Conservation (phyloP, 2,888 invertebrate species). For the Aricia artaxerxes region DNA sequence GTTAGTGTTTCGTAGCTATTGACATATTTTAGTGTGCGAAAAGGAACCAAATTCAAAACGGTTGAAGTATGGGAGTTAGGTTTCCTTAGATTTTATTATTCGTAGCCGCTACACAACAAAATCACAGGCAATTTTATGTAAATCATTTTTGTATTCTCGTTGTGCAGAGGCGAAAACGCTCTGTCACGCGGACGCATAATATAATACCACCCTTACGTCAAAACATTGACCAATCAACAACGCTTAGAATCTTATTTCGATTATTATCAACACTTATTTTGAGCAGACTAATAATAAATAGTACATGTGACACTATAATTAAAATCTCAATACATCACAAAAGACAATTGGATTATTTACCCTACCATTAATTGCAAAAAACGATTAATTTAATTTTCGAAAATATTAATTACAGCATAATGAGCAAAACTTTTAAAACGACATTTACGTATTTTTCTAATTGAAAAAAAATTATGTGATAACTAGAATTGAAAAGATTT, state of each 20-base stretch:
- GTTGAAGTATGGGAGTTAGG: too few relatives aligned
- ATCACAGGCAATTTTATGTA: too few relatives aligned
- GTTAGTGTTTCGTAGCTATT: too few relatives aligned
- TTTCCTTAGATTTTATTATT: too few relatives aligned
- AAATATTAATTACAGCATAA: background rate
- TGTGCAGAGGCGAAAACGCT: too few relatives aligned
- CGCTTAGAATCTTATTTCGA: background rate
- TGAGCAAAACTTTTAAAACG: background rate
- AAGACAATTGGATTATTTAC: background rate
- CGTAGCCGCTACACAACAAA: too few relatives aligned
- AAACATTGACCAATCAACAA: background rate
- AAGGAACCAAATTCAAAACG: too few relatives aligned
- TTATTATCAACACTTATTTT: background rate
- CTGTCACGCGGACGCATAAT: too few relatives aligned
- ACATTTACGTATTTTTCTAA: background rate
- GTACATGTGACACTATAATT: background rate
- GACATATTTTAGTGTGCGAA: too few relatives aligned
- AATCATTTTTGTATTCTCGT: too few relatives aligned
- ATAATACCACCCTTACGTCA: background rate
- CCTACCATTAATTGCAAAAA: background rate
- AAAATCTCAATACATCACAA: too few relatives aligned
- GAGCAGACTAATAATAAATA: background rate
- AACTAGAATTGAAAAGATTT: background rate
- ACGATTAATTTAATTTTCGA: background rate
- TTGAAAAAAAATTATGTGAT: background rate